Evolutionary conservation across 2,797 vertebrate genomes (phyloP).

Genomic region (Allobates femoralis): DNA sequence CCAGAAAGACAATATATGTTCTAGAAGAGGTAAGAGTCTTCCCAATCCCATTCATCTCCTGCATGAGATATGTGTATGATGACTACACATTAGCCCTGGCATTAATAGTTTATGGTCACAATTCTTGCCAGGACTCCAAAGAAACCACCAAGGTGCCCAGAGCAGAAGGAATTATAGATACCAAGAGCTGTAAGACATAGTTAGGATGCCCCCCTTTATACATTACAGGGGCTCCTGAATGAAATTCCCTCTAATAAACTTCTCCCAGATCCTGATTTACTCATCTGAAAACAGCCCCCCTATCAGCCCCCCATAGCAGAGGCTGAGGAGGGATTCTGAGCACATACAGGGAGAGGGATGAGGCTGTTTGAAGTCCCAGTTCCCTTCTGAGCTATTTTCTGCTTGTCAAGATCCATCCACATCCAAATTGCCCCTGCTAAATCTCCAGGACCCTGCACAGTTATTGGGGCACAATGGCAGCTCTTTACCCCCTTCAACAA

Average conservation of each 20-base stretch:
- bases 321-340: slow-evolving; percentile 68
- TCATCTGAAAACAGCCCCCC: slow-evolving; percentile 71
- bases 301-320: slow-evolving; percentile 70
- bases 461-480: slow-evolving; percentile 44
- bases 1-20: neutral
- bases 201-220: slow-evolving; percentile 66
- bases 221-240: slow-evolving; percentile 76
- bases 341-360: slow-evolving; percentile 61
- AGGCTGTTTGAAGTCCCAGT: slow-evolving; percentile 78
- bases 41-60: neutral
- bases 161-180: slow-evolving; percentile 63
- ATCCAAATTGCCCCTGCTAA: slow-evolving; percentile 76
- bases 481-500: slow-evolving; percentile 53
- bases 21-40: neutral
- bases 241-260: slow-evolving; percentile 73
- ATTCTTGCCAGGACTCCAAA: neutral
- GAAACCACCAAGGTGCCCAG: no score
- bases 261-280: slow-evolving; percentile 74
- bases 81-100: neutral
- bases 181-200: slow-evolving; percentile 67
- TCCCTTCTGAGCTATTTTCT: slow-evolving; percentile 85
- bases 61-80: no score
- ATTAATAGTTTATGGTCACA: neutral
- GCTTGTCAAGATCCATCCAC: slow-evolving; percentile 86
- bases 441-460: slow-evolving; percentile 58